A percentile compares a stretch with the other conserved stretches of the same genome.
phyloP scores from a whole-genome alignment of 2,113 vertebrate species.

The Carollia perspicillata region DNA sequence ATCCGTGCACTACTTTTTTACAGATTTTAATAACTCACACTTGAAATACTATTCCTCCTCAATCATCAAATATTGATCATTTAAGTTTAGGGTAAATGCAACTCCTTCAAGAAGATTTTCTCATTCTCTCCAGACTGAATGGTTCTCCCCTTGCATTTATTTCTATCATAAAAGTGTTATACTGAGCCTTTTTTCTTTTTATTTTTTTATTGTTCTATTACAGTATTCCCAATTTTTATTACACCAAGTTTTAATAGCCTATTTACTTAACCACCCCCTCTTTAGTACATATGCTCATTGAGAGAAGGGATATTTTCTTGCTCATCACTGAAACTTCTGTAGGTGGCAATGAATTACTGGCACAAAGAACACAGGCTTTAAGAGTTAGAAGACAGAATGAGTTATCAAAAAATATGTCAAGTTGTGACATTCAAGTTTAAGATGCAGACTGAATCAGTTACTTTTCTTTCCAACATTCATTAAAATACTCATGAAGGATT shows the following conservation, averaged over 20 bases:
- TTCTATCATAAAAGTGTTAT: neutral
- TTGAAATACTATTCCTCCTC: neutral
- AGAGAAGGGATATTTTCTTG: neutral
- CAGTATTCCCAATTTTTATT: no score
- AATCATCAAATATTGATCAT: neutral
- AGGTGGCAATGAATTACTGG: neutral
- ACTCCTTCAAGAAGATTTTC: neutral
- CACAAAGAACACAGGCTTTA: neutral
- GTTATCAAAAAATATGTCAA: neutral
- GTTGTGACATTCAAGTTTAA: neutral
- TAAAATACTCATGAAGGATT: neutral
- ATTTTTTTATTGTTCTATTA: no score
- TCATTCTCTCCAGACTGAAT: neutral
- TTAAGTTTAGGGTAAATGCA: neutral
- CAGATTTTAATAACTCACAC: neutral
- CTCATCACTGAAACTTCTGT: neutral
- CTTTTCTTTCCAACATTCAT: neutral
- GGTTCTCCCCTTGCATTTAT: neutral
- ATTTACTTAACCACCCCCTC: neutral
- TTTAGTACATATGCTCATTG: neutral
- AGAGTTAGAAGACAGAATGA: neutral
- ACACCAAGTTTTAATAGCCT: neutral
- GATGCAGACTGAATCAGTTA: neutral
- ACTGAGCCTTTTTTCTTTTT: neutral
- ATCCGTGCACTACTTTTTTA: neutral